phyloP scores from a whole-genome alignment of 2,888 invertebrate genomes.

The Hirtodrosophila confusa region DNA sequence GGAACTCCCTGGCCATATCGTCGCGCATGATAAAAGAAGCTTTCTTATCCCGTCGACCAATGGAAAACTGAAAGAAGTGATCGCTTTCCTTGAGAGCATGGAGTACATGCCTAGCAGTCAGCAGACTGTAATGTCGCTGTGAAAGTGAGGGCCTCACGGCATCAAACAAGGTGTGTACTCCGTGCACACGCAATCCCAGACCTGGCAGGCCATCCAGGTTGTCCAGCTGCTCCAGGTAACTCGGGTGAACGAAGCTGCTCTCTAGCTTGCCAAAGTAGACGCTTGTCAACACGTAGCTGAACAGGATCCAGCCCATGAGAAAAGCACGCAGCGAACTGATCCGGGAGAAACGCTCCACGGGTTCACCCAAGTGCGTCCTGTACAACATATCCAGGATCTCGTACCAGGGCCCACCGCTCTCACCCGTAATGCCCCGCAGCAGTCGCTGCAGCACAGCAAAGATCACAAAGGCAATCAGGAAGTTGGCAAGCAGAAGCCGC shows the following conservation, averaged over 20 bases:
- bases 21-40: conserved; percentile 70
- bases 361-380: conserved; percentile 76
- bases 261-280: conserved; percentile 82
- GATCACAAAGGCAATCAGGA: conserved; percentile 50
- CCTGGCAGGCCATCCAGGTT: conserved; percentile 56
- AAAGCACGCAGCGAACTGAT: conserved; percentile 74
- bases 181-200: conserved; percentile 62
- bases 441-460: conserved; percentile 33
- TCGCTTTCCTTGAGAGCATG: conserved; percentile 51
- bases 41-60: conserved; percentile 26
- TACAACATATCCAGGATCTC: conserved; percentile 71
- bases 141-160: conserved; percentile 50
- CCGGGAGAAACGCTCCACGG: conserved; percentile 63
- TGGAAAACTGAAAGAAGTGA: conserved; percentile 28
- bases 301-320: conserved; percentile 81
- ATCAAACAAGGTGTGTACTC: conserved; percentile 47
- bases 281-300: conserved; percentile 77
- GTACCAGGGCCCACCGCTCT: conserved; percentile 50
- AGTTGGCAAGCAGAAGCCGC: conserved; percentile 61
- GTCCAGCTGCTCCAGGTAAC: conserved; percentile 76
- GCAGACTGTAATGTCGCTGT: conserved; percentile 34
- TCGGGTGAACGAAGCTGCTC: conserved; percentile 80
- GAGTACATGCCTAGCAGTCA: conserved; percentile 27
- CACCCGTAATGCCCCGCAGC: conserved; percentile 24
- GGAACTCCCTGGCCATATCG: conserved; percentile 73